These are phyloP conservation scores for Microtus montanus DNA, from an alignment of 2,113 vertebrate genomes.

Conservation along the genomic window DNA sequence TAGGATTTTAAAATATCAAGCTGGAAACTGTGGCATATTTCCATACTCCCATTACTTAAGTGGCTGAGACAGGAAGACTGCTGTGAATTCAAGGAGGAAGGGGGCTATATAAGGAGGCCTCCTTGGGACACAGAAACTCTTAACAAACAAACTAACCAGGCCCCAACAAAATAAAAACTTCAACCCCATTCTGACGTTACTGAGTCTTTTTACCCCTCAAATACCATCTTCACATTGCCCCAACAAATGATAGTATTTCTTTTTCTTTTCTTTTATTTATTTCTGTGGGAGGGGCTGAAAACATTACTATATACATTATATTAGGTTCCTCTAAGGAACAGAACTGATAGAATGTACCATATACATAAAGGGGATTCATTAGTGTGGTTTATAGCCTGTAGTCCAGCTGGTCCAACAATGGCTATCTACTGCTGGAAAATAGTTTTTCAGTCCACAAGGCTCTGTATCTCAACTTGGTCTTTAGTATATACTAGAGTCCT, in stretches of 20 bases:
- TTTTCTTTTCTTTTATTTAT: neutral
- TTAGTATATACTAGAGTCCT: neutral
- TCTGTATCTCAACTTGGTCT: neutral
- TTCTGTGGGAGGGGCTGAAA: neutral
- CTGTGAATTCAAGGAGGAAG: no score
- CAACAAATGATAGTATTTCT: neutral
- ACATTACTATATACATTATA: neutral
- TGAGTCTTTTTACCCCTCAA: neutral
- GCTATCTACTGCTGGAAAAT: neutral
- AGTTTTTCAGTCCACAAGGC: neutral
- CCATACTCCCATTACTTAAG: neutral
- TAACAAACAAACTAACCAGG: neutral
- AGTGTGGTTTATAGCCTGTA: neutral
- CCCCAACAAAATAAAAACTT: neutral
- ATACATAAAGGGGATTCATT: neutral
- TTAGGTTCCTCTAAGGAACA: neutral
- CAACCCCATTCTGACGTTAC: neutral
- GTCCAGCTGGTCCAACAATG: neutral
- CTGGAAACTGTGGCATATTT: neutral
- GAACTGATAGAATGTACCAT: neutral
- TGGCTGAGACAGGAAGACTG: neutral
- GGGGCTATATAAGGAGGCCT: neutral
- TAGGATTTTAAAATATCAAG: neutral
- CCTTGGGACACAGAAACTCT: neutral
- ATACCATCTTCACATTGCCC: neutral